Percentiles rank a stretch among this genome's conserved stretches.
These are phyloP conservation scores for Embidobia sp. DNA, from an alignment of 2,888 invertebrate species.

Conservation along the genomic window DNA sequence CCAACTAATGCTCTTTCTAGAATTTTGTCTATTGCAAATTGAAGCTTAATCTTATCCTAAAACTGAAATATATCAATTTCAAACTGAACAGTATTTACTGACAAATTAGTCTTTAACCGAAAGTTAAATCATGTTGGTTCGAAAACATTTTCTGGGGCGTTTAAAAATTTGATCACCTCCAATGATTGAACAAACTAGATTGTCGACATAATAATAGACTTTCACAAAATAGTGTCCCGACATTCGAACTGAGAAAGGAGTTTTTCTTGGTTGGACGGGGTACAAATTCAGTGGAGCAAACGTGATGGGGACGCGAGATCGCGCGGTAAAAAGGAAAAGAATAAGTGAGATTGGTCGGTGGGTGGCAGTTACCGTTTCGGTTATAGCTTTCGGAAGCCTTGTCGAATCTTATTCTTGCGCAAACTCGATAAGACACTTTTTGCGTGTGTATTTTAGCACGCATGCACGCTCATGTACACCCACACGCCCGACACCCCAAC, in stretches of 20 bases:
- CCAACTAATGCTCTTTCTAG: too few species aligned
- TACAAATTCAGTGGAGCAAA: conserved; percentile 45
- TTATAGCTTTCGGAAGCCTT: conserved; percentile 82
- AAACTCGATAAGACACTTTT: conserved; percentile 80
- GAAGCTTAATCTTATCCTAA: too few species aligned
- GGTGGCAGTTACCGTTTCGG: conserved; percentile 82
- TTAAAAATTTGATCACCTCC: too few species aligned
- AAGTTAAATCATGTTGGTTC: too few species aligned
- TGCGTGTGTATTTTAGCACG: conserved; percentile 75
- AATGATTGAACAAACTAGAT: too few species aligned
- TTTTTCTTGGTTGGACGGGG: conserved; percentile 4
- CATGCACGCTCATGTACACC: conserved; percentile 60
- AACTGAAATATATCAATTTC: too few species aligned
- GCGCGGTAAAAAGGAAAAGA: conserved; percentile 72
- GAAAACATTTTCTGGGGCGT: too few species aligned
- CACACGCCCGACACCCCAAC: conserved; percentile 27
- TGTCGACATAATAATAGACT: too few species aligned
- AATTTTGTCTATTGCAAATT: too few species aligned
- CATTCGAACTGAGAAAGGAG: conserved; percentile 6
- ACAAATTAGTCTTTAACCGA: too few species aligned
- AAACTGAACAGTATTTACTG: too few species aligned
- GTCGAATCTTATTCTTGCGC: conserved; percentile 82
- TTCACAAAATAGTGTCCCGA: conserved; percentile 8
- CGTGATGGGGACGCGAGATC: conserved; percentile 62
- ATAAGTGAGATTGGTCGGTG: conserved; percentile 81